Evolutionary conservation across 2,888 invertebrate genomes (phyloP).

Genomic region (Heliconius ismenius): DNA sequence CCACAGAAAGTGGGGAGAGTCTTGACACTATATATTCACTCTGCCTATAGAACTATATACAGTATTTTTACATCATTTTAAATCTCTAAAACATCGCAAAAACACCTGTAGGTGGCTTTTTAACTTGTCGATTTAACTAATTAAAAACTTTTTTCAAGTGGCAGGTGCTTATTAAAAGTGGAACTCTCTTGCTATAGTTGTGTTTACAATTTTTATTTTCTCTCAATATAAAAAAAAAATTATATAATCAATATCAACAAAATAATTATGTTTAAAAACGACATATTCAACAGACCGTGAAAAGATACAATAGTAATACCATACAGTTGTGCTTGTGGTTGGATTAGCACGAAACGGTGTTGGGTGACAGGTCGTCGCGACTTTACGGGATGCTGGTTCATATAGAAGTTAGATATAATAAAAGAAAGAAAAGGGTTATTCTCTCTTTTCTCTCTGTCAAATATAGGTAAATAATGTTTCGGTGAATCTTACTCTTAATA

Average conservation of each 20-base stretch:
- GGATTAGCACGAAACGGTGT: constrained; percentile 50
- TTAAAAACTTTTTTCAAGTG: constrained; percentile 3
- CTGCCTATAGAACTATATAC: no score
- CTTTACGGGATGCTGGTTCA: constrained; percentile 48
- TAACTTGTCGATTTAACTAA: constrained; percentile 9
- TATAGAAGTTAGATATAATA: constrained; percentile 1
- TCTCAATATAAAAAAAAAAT: background rate
- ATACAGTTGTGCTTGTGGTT: constrained; percentile 49
- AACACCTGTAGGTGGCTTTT: background rate
- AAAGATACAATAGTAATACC: constrained; percentile 51
- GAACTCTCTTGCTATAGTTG: background rate
- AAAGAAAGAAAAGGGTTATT: background rate
- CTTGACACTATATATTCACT: no score
- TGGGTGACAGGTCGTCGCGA: constrained; percentile 55
- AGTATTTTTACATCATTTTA: background rate
- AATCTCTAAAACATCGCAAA: background rate
- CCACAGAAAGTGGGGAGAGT: no score
- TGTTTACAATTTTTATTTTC: background rate
- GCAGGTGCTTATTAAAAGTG: background rate
- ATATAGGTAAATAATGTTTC: background rate
- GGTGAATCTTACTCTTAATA: no score
- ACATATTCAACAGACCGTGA: constrained; percentile 60
- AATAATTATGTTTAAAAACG: constrained; percentile 41
- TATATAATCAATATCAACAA: constrained; percentile 33
- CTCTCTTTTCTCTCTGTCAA: background rate